Percentiles rank a stretch among this genome's conserved stretches.
phyloP scores from a whole-genome alignment of 1,140 invertebrate species.

The Bombus consobrinus region DNA sequence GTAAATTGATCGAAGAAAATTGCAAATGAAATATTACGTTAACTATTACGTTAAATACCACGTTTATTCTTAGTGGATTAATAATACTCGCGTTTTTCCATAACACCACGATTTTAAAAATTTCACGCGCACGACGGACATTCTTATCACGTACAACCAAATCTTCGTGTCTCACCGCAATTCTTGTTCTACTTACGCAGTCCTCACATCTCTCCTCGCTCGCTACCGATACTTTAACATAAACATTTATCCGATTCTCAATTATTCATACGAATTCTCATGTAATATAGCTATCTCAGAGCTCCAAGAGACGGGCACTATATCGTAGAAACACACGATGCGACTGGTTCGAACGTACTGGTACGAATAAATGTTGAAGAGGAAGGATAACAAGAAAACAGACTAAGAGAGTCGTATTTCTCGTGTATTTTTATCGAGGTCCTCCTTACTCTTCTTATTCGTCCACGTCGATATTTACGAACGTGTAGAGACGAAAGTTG shows the following conservation, averaged over 20 bases:
- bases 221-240: background rate
- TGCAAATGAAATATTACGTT: too few relatives aligned
- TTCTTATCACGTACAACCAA: background rate
- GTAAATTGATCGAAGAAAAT: too few relatives aligned
- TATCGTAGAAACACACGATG: background rate
- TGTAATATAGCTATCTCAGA: too few relatives aligned
- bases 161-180: background rate
- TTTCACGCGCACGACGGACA: background rate
- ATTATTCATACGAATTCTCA: background rate
- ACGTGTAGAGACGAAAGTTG: background rate
- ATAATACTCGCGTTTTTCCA: background rate
- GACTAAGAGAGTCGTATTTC: slow-evolving; percentile 1
- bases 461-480: background rate
- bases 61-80: background rate
- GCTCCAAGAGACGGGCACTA: background rate
- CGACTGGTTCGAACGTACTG: background rate
- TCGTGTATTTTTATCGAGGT: slow-evolving; percentile 8
- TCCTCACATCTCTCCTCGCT: background rate
- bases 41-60: too few relatives aligned
- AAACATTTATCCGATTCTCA: background rate
- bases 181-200: background rate
- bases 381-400: background rate
- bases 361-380: background rate
- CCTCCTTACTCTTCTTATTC: background rate
- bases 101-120: too few relatives aligned